Percentiles rank a stretch among this genome's conserved stretches.
These are phyloP conservation scores for Syngnathus acus DNA, from an alignment of 2,797 vertebrate species.

Conservation along the genomic window DNA sequence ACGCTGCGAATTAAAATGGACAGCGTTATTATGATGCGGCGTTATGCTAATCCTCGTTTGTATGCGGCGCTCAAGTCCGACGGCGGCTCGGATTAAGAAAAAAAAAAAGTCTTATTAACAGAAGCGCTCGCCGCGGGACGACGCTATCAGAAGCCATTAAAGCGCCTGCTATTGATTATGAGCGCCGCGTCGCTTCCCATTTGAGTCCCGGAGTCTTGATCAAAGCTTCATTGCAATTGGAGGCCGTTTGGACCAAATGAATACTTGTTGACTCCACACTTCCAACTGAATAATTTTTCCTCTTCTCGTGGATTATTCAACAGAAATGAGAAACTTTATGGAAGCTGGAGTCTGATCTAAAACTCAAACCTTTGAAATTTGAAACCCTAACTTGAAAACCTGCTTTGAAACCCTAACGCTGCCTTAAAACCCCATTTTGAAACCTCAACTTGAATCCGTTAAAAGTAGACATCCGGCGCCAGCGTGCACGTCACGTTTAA, in stretches of 20 bases:
- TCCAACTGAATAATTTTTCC: neutral
- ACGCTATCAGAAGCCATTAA: neutral
- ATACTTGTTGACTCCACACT: neutral
- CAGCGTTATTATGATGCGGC: conserved; percentile 28
- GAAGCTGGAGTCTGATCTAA: no score
- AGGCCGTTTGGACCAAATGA: neutral
- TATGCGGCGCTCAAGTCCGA: neutral
- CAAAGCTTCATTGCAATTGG: neutral
- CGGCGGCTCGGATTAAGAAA: neutral
- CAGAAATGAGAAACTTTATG: neutral
- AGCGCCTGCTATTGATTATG: neutral
- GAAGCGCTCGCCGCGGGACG: conserved; percentile 15
- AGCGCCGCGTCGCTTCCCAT: neutral
- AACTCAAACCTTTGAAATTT: neutral
- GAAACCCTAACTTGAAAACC: neutral
- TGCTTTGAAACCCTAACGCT: neutral
- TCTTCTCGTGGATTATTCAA: neutral
- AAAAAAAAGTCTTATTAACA: conserved; percentile 1
- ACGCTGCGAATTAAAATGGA: conserved; percentile 30
- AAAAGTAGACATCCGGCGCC: conserved; percentile 12
- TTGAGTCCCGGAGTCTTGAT: neutral
- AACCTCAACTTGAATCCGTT: neutral
- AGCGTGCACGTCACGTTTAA: conserved; percentile 24
- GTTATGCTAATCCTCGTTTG: conserved; percentile 33
- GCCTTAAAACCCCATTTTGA: neutral